Percentiles rank a stretch among this genome's conserved stretches.
Evolutionary conservation across 1,140 invertebrate species (phyloP).

Genomic region (Centruroides sculpturatus): DNA sequence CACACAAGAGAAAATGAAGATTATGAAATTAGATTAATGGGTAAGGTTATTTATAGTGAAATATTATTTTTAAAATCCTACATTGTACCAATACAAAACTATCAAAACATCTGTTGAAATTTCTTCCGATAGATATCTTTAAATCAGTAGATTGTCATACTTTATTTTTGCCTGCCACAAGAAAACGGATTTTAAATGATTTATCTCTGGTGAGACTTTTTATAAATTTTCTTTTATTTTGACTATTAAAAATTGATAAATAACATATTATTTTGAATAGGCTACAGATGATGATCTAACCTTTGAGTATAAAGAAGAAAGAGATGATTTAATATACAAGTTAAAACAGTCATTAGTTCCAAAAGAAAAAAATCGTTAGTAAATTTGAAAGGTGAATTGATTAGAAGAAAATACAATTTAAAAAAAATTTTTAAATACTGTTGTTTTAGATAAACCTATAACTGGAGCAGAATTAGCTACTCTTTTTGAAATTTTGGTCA

Average conservation of each 20-base stretch:
- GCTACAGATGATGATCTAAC: constrained; percentile 17
- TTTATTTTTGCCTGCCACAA: constrained; percentile 15
- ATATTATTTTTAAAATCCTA: too few species aligned
- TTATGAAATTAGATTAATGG: constrained; percentile 16
- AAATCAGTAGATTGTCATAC: constrained; percentile 19
- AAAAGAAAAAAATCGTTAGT: constrained; percentile 15
- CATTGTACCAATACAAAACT: too few species aligned
- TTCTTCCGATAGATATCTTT: constrained; percentile 16
- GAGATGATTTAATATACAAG: constrained; percentile 16
- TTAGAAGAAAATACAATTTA: not conserved
- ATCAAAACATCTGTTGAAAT: not conserved
- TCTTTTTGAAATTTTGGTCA: constrained; percentile 16
- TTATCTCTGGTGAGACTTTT: constrained; percentile 9
- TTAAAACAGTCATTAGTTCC: constrained; percentile 9
- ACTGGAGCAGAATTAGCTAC: constrained; percentile 14
- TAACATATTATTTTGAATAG: not conserved
- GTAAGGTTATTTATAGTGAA: not conserved
- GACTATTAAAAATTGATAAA: not conserved
- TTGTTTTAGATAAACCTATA: constrained; percentile 7
- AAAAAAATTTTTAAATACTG: not conserved
- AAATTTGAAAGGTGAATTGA: not conserved
- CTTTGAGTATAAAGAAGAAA: constrained; percentile 14
- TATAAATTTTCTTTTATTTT: not conserved
- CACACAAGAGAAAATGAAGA: constrained; percentile 17
- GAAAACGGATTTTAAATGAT: constrained; percentile 13